Evolutionary conservation across 2,113 vertebrate genomes (phyloP).

Genomic region (Pyxicephalus adspersus): DNA sequence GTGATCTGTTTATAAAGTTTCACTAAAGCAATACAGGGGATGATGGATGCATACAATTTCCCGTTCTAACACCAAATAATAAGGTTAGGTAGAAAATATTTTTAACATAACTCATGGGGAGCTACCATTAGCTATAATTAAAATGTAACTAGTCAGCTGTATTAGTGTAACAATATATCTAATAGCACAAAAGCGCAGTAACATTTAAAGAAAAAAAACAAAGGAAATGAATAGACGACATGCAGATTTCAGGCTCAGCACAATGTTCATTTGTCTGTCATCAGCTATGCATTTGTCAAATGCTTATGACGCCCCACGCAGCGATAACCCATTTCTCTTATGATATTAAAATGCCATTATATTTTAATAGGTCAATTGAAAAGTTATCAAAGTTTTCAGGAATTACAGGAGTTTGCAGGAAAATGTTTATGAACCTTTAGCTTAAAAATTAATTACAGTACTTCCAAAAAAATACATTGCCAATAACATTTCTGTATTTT

Average conservation of each 20-base stretch:
- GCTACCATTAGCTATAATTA: conserved; percentile 33
- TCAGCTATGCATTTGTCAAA: conserved; percentile 29
- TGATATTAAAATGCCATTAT: conserved; percentile 36
- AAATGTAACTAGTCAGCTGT: conserved; percentile 22
- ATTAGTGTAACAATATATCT: conserved; percentile 24
- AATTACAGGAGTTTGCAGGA: neutral
- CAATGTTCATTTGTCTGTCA: conserved; percentile 19
- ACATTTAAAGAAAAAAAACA: conserved; percentile 21
- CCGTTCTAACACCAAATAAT: neutral
- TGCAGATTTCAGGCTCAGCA: conserved; percentile 26
- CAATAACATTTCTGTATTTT: neutral
- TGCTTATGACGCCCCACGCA: conserved; percentile 24
- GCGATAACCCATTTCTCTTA: conserved; percentile 39
- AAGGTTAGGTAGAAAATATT: conserved; percentile 35
- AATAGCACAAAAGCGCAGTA: conserved; percentile 24
- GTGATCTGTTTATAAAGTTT: conserved; percentile 11
- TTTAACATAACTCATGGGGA: conserved; percentile 27
- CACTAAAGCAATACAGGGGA: neutral
- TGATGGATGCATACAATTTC: conserved; percentile 1
- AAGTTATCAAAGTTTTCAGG: conserved; percentile 5
- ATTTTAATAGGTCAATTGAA: neutral
- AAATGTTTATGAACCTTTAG: no score
- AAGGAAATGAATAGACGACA: conserved; percentile 31
- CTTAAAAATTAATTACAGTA: neutral
- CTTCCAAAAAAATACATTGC: neutral